These are phyloP conservation scores for Sebastiscus tertius DNA, from an alignment of 2,797 vertebrate genomes.

Conservation along the genomic window DNA sequence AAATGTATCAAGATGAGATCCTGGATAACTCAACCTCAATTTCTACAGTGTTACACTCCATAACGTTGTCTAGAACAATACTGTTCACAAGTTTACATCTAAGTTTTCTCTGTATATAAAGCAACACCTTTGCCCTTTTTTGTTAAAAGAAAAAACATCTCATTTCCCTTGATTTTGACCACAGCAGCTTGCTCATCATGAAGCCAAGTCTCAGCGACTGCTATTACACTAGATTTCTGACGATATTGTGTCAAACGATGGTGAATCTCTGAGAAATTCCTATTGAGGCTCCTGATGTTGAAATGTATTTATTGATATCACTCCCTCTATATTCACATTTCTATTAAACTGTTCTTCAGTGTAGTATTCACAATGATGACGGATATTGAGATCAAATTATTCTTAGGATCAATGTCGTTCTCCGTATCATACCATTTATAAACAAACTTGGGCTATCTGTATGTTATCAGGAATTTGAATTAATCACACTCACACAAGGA, in stretches of 20 bases:
- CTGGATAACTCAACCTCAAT: no score
- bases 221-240: not conserved
- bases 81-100: no score
- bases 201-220: not conserved
- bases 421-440: not conserved
- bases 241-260: not conserved
- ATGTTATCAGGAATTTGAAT: not conserved
- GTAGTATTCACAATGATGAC: not conserved
- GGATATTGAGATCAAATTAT: not conserved
- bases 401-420: not conserved
- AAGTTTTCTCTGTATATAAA: not conserved
- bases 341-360: not conserved
- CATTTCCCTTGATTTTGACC: not conserved
- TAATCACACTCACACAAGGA: not conserved
- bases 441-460: not conserved
- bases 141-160: not conserved
- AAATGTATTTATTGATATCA: not conserved
- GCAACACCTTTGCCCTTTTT: not conserved
- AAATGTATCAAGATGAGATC: no score
- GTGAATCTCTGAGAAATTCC: not conserved
- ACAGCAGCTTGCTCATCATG: not conserved
- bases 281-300: not conserved
- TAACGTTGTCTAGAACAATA: no score
- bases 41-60: no score
- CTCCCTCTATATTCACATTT: not conserved